Percentiles rank a stretch among this genome's conserved stretches.
Evolutionary conservation across 1,140 invertebrate species (phyloP).

Genomic region (Trichonephila clavata): DNA sequence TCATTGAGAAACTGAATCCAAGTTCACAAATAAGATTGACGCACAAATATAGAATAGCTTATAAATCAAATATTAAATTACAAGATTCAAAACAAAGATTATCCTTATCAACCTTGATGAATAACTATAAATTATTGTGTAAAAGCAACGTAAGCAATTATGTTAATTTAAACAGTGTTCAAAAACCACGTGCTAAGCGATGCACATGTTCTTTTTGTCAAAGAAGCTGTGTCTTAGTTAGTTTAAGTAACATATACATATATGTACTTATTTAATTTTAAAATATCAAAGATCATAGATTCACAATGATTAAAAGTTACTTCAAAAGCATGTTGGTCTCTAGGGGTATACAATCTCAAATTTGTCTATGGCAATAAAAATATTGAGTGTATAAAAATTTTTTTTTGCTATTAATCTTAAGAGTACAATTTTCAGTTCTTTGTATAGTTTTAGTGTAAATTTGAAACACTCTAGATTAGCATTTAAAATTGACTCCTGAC

Average conservation of each 20-base stretch:
- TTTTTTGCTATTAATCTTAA: background rate
- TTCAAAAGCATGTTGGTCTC: too few species aligned
- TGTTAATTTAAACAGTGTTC: background rate
- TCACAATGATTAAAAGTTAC: too few species aligned
- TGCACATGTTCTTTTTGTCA: background rate
- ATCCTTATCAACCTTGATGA: background rate
- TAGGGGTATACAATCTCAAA: background rate
- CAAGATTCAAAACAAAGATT: background rate
- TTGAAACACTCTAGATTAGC: background rate
- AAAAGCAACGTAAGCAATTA: background rate
- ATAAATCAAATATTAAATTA: background rate
- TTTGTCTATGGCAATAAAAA: too few species aligned
- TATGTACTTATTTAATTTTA: too few species aligned
- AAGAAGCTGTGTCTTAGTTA: background rate
- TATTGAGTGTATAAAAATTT: background rate
- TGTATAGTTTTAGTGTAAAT: background rate
- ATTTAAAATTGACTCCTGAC: background rate
- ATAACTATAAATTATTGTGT: background rate
- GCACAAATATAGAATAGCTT: background rate
- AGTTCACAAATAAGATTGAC: background rate
- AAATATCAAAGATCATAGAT: too few species aligned
- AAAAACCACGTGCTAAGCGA: background rate
- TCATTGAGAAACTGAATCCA: background rate
- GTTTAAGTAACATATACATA: too few species aligned
- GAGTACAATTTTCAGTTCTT: background rate